phyloP scores from a whole-genome alignment of 2,888 invertebrate genomes.

The Aphrophora alni region DNA sequence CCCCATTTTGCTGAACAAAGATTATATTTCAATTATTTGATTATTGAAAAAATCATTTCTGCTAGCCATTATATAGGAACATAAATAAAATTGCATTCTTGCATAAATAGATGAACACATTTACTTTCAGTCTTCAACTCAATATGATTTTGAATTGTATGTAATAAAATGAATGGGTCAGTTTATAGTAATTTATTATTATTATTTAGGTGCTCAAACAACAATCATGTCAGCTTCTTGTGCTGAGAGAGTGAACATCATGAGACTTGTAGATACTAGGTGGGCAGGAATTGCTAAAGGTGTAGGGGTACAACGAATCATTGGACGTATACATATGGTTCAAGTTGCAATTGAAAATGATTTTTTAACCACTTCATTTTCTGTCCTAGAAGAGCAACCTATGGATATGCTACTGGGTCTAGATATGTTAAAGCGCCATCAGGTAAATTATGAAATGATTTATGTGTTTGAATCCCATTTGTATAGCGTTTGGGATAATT shows the following conservation, averaged over 20 bases:
- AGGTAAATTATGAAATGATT: slow-evolving; percentile 69
- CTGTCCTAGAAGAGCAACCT: slow-evolving; percentile 94
- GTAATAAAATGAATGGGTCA: no score
- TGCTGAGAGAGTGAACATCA: slow-evolving; percentile 92
- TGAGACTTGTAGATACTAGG: slow-evolving; percentile 86
- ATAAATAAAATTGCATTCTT: no score
- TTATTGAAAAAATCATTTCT: no score
- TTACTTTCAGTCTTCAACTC: no score
- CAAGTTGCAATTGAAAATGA: slow-evolving; percentile 95
- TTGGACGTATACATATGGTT: slow-evolving; percentile 91
- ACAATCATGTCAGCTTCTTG: slow-evolving; percentile 98
- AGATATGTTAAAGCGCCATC: slow-evolving; percentile 97
- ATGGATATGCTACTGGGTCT: slow-evolving; percentile 98
- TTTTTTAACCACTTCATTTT: slow-evolving; percentile 94
- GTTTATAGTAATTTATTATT: no score
- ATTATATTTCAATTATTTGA: no score
- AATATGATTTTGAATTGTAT: no score
- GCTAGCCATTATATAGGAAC: no score
- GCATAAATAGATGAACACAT: no score
- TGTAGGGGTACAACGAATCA: slow-evolving; percentile 94
- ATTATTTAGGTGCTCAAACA: slow-evolving; percentile 79
- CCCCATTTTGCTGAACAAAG: no score
- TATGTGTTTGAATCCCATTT: no score
- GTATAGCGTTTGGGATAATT: no score
- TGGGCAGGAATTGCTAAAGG: slow-evolving; percentile 98